A percentile compares a stretch with the other conserved stretches of the same genome.
phyloP scores from a whole-genome alignment of 2,113 vertebrate genomes.

The Heliornis fulica region DNA sequence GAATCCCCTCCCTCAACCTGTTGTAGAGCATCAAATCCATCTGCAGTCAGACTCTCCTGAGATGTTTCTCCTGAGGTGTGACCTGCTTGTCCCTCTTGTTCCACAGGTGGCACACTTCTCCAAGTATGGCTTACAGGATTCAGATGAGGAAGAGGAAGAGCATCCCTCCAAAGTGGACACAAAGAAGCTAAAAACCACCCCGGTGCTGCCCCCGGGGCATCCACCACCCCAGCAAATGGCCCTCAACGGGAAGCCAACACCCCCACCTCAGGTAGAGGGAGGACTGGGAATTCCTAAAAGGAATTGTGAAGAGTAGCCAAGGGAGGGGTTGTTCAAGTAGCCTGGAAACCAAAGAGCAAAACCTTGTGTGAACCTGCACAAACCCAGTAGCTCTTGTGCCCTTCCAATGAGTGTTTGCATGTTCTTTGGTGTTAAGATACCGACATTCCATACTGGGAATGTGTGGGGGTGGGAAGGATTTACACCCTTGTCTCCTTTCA shows the following conservation, averaged over 20 bases:
- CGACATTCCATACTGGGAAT: not conserved
- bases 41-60: no score
- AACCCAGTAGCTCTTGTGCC: not conserved
- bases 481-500: conserved; percentile 12
- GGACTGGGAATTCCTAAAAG: not conserved
- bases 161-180: conserved; percentile 77
- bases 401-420: conserved; percentile 2
- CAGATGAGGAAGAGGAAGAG: conserved; percentile 91
- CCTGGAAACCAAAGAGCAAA: conserved; percentile 35
- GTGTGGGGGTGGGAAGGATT: not conserved
- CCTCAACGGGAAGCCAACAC: conserved; percentile 71
- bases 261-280: conserved; percentile 86
- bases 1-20: no score
- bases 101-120: conserved; percentile 92
- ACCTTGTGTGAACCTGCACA: not conserved
- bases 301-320: not conserved
- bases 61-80: not conserved
- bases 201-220: conserved; percentile 69
- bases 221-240: conserved; percentile 76
- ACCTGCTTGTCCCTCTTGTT: fast-evolving
- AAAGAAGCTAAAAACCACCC: conserved; percentile 89
- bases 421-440: not conserved
- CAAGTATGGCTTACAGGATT: conserved; percentile 94
- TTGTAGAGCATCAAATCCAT: not conserved
- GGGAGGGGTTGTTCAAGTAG: conserved; percentile 25